These are phyloP conservation scores for Gallinago jamesoni DNA, from an alignment of 2,113 vertebrate species.

Conservation along the genomic window DNA sequence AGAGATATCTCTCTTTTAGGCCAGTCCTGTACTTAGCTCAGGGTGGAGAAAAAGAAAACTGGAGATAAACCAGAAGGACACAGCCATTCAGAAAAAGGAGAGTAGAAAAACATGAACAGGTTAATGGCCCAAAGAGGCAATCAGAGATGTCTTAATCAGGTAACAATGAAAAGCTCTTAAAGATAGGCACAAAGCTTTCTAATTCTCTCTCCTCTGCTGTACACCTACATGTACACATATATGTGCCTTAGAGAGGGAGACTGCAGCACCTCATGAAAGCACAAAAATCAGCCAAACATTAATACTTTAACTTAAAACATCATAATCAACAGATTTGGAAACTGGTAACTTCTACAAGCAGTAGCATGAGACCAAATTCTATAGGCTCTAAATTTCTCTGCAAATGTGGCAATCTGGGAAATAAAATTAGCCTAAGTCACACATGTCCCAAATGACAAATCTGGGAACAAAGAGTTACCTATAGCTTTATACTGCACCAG, in stretches of 20 bases:
- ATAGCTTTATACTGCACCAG: neutral
- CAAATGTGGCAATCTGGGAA: neutral
- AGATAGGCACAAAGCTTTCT: neutral
- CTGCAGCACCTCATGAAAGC: neutral
- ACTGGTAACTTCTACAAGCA: neutral
- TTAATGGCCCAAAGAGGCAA: neutral
- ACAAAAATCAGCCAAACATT: neutral
- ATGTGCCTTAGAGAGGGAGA: neutral
- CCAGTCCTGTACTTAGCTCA: neutral
- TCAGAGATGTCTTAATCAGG: neutral
- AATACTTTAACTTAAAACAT: neutral
- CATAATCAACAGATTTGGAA: neutral
- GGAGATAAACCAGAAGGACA: neutral
- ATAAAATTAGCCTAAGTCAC: neutral
- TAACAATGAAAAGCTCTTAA: neutral
- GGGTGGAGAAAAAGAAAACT: neutral
- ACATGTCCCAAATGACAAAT: neutral
- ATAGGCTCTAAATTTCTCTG: neutral
- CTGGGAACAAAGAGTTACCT: neutral
- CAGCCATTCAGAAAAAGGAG: neutral
- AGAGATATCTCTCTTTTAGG: neutral
- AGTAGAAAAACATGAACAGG: neutral
- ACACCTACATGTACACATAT: neutral
- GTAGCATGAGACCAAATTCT: neutral
- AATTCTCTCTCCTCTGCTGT: neutral